Evolutionary conservation across 2,888 invertebrate species (phyloP), one percentile per base, ranked within the genome.

Genomic region (Encarsia formosa): DNA sequence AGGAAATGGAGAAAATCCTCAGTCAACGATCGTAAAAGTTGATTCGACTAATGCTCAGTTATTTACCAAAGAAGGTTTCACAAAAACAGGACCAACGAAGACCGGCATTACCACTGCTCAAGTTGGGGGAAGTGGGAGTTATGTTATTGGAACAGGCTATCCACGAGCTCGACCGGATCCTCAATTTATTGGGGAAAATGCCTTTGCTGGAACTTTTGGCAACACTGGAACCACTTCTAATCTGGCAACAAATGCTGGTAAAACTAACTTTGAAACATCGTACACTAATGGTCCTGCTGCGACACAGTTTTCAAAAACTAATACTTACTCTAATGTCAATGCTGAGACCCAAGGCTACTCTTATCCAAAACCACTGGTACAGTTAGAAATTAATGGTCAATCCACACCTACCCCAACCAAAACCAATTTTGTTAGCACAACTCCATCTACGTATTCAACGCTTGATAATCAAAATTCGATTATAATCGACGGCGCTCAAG

Each of bases 31-130:
- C 26, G 51, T 51, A 31, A 44, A 48, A 15, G 22, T n/a, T 11
- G 38, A 45, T 6, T 31, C 42, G 20, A 15, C 51, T 13, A 41
- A 56, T 22, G 38, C 35, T 18, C 49, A 57, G 4, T 24, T 40
- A n/a, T 26, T 26, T 11, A 65, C 65, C 6, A 61, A 60, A 46
- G 63, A 60, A 52, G 69, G 66, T 23, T 73, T 74, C 37, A 71
- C 71, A 0, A 73, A 74, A 59, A 69, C 68, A 3, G 73, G 71
- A 16, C 63, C 65, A 8, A 72, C 72, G 1, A 70, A 63, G 37
- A 72, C 73, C 3, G 71, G 73, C 4, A 67, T 68, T 40, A 67
- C 67, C 2, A 69, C 68, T 6, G 71, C 71, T 24, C 60, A 67
- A 42, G 52, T 71, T 4, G 70, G 72, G 5, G 73, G 71, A 6